phyloP scores from a whole-genome alignment of 2,797 vertebrate genomes.

The Poeciliopsis gracilis region DNA sequence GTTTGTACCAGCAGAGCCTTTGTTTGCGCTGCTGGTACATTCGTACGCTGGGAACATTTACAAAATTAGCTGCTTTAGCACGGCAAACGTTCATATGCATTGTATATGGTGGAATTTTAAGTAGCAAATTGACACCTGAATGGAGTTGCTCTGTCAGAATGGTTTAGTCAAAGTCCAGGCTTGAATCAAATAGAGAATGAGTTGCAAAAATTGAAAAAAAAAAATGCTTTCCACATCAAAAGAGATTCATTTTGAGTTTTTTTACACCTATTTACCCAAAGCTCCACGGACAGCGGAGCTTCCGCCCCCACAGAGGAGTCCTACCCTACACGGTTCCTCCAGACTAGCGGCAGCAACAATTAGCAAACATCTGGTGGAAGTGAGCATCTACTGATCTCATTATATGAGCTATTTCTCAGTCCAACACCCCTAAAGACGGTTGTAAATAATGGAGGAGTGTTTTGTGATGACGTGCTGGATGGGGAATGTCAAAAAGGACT shows the following conservation, averaged over 20 bases:
- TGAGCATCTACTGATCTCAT: no score
- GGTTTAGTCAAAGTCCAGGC: background rate
- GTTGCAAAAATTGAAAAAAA: background rate
- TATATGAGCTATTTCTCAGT: no score
- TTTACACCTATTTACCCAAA: background rate
- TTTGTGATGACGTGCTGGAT: no score
- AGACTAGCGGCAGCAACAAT: background rate
- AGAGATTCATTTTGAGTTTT: background rate
- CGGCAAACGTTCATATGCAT: background rate
- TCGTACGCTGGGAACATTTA: background rate
- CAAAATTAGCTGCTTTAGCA: background rate
- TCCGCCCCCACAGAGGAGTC: background rate
- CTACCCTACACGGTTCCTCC: background rate
- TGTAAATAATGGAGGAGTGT: no score
- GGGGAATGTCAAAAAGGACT: no score
- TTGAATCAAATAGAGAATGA: background rate
- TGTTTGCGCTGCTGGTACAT: background rate
- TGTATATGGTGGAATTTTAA: background rate
- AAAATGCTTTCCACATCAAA: background rate
- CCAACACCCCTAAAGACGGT: no score
- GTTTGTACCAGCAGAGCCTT: conserved; percentile 32
- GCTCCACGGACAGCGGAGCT: background rate
- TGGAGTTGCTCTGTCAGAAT: background rate
- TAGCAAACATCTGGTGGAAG: no score
- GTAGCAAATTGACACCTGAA: background rate